Conservation (phyloP, 1,140 invertebrate genomes). For the Procambarus clarkii region DNA sequence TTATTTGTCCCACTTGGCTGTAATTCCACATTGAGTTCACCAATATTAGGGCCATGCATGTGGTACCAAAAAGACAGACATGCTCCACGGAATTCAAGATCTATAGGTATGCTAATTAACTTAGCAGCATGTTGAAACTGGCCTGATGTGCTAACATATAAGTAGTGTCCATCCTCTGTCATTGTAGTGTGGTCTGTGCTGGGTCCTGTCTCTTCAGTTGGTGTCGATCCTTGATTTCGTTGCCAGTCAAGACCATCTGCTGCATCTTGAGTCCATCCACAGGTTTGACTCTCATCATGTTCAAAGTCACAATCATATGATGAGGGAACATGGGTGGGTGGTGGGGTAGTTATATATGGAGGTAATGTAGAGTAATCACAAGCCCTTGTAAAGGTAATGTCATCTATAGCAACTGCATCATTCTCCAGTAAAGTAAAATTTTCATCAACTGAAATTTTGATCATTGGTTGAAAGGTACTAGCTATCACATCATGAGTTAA, state of each 20-base stretch:
- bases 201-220: constrained; percentile 44
- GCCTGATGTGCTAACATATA: constrained; percentile 25
- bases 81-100: constrained; percentile 19
- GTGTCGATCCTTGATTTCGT: constrained; percentile 40
- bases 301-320: constrained; percentile 64
- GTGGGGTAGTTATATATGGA: constrained; percentile 27
- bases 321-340: constrained; percentile 48
- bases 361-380: constrained; percentile 43
- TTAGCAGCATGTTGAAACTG: not conserved
- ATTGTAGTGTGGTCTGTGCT: constrained; percentile 45
- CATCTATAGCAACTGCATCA: constrained; percentile 51
- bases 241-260: constrained; percentile 44
- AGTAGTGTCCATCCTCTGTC: constrained; percentile 40
- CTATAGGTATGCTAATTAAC: constrained; percentile 24
- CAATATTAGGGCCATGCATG: constrained; percentile 59
- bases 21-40: constrained; percentile 16
- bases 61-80: constrained; percentile 63
- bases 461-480: constrained; percentile 25
- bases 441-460: constrained; percentile 36
- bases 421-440: constrained; percentile 43
- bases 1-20: not conserved
- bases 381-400: constrained; percentile 34
- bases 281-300: constrained; percentile 7
- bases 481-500: not conserved
- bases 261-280: constrained; percentile 49